phyloP scores from a whole-genome alignment of 2,113 vertebrate genomes.

The Plecotus auritus region DNA sequence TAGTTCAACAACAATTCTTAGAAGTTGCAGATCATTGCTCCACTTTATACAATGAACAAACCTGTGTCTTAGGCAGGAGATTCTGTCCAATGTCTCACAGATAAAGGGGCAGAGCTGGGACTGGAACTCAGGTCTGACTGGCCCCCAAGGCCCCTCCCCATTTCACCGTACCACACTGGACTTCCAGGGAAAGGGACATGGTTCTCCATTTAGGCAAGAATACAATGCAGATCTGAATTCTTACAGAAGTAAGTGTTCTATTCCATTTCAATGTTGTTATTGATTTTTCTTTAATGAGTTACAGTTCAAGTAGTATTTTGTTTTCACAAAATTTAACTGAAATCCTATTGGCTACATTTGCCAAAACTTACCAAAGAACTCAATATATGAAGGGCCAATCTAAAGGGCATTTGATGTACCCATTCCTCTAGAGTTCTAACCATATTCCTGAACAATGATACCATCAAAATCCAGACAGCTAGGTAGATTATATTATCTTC shows the following conservation, averaged over 20 bases:
- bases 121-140: background rate
- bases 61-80: background rate
- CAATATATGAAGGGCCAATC: background rate
- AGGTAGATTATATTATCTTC: background rate
- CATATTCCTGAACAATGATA: background rate
- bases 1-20: background rate
- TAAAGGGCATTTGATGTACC: background rate
- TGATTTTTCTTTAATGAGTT: background rate
- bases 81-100: background rate
- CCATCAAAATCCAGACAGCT: background rate
- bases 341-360: background rate
- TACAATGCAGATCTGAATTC: background rate
- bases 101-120: background rate
- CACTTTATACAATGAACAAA: background rate
- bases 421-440: background rate
- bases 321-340: background rate
- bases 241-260: background rate
- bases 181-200: background rate
- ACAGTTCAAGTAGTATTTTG: background rate
- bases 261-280: background rate
- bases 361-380: background rate
- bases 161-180: fast-evolving
- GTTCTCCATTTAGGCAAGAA: background rate
- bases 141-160: too few relatives aligned
- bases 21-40: background rate